phyloP scores from a whole-genome alignment of 2,888 invertebrate genomes.

The Dryocosmus kuriphilus region DNA sequence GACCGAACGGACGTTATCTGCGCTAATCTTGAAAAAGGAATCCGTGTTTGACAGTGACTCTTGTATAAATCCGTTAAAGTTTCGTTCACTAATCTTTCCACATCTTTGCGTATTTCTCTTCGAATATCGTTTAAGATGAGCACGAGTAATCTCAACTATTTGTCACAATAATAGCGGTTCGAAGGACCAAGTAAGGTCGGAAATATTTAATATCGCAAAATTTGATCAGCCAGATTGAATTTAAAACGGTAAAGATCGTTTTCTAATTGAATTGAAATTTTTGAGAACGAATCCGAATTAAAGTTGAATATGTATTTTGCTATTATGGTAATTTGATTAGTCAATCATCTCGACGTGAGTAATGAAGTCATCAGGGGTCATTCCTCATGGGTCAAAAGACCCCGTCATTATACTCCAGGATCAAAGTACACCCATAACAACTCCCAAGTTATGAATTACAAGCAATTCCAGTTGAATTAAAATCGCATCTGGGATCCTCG shows the following conservation, averaged over 20 bases:
- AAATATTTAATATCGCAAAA: too few species aligned
- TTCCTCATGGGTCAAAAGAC: not conserved
- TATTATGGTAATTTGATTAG: slow-evolving; percentile 3
- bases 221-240: too few species aligned
- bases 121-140: not conserved
- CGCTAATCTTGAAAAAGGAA: slow-evolving; percentile 59
- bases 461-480: slow-evolving; percentile 23
- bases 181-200: too few species aligned
- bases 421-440: slow-evolving; percentile 14
- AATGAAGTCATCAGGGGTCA: slow-evolving; percentile 22
- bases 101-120: not conserved
- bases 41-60: slow-evolving; percentile 59
- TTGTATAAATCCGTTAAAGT: slow-evolving; percentile 66
- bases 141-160: not conserved
- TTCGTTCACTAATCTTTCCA: slow-evolving; percentile 36
- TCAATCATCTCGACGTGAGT: slow-evolving; percentile 16
- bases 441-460: slow-evolving; percentile 17
- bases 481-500: slow-evolving; percentile 16
- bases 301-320: not conserved
- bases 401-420: slow-evolving; percentile 1
- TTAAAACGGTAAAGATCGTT: not conserved
- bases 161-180: not conserved
- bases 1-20: slow-evolving; percentile 54
- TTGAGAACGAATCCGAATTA: not conserved
- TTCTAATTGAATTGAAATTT: not conserved